phyloP scores from a whole-genome alignment of 2,797 vertebrate species.

The Heteromormyrus szaboi region DNA sequence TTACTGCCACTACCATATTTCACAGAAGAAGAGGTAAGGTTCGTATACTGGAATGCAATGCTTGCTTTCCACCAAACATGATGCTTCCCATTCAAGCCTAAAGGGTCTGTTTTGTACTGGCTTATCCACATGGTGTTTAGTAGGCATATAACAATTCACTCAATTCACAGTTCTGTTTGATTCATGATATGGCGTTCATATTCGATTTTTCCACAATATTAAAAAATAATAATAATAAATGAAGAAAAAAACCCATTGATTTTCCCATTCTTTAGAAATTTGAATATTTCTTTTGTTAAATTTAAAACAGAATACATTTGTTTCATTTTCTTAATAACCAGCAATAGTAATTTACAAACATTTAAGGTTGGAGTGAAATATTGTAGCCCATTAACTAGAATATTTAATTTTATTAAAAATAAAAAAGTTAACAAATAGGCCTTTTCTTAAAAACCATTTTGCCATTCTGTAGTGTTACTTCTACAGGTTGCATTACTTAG shows the following conservation, averaged over 20 bases:
- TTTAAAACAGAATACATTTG: background rate
- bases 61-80: background rate
- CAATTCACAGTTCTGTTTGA: background rate
- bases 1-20: background rate
- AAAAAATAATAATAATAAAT: background rate
- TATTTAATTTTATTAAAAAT: background rate
- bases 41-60: background rate
- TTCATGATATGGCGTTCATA: background rate
- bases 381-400: background rate
- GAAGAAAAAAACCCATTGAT: background rate
- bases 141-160: background rate
- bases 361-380: background rate
- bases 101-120: background rate
- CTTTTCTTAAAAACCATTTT: background rate
- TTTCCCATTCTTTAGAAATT: background rate
- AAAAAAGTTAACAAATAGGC: background rate
- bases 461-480: background rate
- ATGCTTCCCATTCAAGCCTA: background rate
- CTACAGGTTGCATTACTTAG: background rate
- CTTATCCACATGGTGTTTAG: background rate
- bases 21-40: background rate
- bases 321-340: background rate
- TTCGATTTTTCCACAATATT: background rate
- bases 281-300: background rate
- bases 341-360: background rate